Conservation (phyloP, 1,140 invertebrate species). For the Asbolus verrucosus region DNA sequence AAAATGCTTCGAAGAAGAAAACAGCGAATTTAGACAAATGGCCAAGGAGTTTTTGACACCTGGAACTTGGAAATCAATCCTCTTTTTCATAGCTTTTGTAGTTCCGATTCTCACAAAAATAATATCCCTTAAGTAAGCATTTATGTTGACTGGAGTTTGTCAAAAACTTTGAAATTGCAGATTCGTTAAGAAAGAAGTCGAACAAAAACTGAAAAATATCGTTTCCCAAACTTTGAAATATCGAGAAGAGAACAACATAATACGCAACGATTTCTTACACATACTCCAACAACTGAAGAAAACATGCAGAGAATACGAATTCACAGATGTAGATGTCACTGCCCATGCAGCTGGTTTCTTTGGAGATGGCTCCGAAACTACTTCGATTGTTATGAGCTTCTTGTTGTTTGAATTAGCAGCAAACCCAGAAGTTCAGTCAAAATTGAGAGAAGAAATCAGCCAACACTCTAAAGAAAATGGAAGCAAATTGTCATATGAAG, state of each 20-base stretch:
- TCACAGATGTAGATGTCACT: conserved; percentile 73
- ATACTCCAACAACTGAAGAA: conserved; percentile 49
- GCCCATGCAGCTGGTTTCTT: conserved; percentile 71
- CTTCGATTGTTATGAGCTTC: conserved; percentile 45
- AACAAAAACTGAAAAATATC: conserved; percentile 48
- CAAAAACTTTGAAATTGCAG: conserved; percentile 10
- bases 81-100: conserved; percentile 20
- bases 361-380: conserved; percentile 73
- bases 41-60: conserved; percentile 27
- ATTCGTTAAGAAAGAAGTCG: conserved; percentile 46
- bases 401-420: conserved; percentile 71
- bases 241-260: conserved; percentile 60
- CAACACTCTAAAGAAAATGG: conserved; percentile 56
- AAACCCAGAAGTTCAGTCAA: conserved; percentile 74
- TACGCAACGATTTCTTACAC: conserved; percentile 60
- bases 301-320: conserved; percentile 58
- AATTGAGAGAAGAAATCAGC: conserved; percentile 74
- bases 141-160: not conserved
- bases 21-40: conserved; percentile 47
- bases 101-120: conserved; percentile 37
- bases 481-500: conserved; percentile 65
- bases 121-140: conserved; percentile 15
- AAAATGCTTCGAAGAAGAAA: conserved; percentile 48
- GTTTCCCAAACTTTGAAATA: conserved; percentile 59
- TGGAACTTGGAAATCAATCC: conserved; percentile 9